Evolutionary conservation across 2,113 vertebrate genomes (phyloP).

Genomic region (Numenius arquata): DNA sequence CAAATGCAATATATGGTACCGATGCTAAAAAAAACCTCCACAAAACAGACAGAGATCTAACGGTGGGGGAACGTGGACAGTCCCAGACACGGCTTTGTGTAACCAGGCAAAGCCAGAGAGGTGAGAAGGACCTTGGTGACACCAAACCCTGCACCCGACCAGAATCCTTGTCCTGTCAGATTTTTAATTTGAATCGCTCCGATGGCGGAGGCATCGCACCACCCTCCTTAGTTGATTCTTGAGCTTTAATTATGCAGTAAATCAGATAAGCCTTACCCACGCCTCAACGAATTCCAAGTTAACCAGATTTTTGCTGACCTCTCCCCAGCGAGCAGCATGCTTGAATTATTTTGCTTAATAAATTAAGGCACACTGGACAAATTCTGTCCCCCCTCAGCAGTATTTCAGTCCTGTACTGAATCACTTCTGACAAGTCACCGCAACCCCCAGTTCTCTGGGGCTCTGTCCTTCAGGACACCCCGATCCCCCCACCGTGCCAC

Average conservation of each 20-base stretch:
- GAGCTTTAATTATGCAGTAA: neutral
- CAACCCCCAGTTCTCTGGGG: accelerated
- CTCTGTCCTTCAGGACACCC: neutral
- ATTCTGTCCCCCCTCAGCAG: accelerated
- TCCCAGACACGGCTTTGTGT: neutral
- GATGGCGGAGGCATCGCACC: neutral
- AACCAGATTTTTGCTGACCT: neutral
- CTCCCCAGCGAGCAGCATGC: accelerated
- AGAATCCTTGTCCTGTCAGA: accelerated
- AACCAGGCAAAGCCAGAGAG: no score
- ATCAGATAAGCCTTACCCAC: neutral
- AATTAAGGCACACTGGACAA: no score
- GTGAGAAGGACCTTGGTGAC: accelerated
- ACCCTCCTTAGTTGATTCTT: accelerated
- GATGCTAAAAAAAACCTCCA: accelerated
- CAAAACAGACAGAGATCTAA: neutral
- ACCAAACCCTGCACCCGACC: accelerated
- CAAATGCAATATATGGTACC: accelerated
- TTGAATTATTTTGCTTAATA: neutral
- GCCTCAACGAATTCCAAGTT: neutral
- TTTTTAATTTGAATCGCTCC: neutral
- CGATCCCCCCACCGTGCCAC: neutral
- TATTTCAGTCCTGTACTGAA: accelerated
- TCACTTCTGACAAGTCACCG: accelerated
- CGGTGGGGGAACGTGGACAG: neutral